Conservation (phyloP, 2,888 invertebrate genomes). For the Allacma fusca region DNA sequence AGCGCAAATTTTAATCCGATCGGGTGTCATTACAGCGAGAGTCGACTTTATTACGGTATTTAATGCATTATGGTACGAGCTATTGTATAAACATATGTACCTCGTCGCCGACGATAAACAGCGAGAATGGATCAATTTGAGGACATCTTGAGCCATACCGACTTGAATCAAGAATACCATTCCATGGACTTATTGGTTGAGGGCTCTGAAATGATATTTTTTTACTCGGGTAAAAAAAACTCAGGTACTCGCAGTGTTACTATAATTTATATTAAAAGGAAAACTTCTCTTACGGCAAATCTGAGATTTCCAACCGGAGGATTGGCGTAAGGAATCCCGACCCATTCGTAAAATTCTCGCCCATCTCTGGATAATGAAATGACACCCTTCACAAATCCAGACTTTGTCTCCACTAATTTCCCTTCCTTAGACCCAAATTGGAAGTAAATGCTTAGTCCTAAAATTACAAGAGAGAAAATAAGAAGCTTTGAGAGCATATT, state of each 20-base stretch:
- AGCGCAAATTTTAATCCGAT: too few relatives aligned
- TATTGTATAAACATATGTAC: too few relatives aligned
- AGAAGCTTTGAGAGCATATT: not conserved
- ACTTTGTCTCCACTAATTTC: constrained; percentile 9
- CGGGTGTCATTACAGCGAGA: too few relatives aligned
- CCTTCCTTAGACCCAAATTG: not conserved
- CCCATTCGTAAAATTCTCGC: constrained; percentile 9
- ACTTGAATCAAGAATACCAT: constrained; percentile 9
- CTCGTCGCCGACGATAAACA: not conserved
- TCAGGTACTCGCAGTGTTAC: too few relatives aligned
- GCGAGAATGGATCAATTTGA: not conserved
- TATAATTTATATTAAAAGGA: too few relatives aligned
- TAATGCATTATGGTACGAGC: too few relatives aligned
- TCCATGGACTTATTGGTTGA: constrained; percentile 23
- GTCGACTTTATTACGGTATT: too few relatives aligned
- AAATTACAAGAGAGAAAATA: not conserved
- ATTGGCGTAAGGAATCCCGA: not conserved
- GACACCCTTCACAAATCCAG: not conserved
- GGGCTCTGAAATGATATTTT: constrained; percentile 10
- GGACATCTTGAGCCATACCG: not conserved
- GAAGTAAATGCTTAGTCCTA: not conserved
- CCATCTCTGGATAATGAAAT: constrained; percentile 24
- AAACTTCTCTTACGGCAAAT: constrained; percentile 6
- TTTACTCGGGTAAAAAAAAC: too few relatives aligned
- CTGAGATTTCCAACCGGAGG: constrained; percentile 17